These are phyloP conservation scores for Coenonympha glycerion DNA, from an alignment of 2,888 invertebrate species.

Conservation along the genomic window DNA sequence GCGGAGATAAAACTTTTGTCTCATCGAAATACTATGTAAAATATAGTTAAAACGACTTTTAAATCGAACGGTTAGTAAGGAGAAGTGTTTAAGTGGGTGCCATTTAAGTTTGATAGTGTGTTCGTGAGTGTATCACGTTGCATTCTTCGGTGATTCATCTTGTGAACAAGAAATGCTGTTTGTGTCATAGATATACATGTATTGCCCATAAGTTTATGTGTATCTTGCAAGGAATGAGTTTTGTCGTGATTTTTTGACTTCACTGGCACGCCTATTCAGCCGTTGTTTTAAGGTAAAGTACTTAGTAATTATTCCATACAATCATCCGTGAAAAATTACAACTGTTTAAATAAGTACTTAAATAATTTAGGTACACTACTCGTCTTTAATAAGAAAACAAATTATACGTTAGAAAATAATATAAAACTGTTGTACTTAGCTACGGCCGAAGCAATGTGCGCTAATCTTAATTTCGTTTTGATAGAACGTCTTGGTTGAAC, in stretches of 20 bases:
- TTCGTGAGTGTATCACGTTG: conserved; percentile 51
- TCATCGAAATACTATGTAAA: conserved; percentile 48
- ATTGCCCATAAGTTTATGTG: conserved; percentile 52
- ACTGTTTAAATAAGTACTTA: too few relatives aligned
- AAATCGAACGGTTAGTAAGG: conserved; percentile 41
- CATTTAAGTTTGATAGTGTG: conserved; percentile 44
- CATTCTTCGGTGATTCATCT: conserved; percentile 73
- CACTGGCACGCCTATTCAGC: conserved; percentile 16
- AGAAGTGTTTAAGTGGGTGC: conserved; percentile 44
- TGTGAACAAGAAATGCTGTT: conserved; percentile 62
- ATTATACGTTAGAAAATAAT: too few relatives aligned
- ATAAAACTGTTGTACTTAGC: too few relatives aligned
- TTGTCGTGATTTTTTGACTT: conserved; percentile 41
- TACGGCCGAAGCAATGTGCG: too few relatives aligned
- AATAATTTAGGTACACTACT: too few relatives aligned
- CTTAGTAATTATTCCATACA: neutral
- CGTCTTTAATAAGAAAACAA: too few relatives aligned
- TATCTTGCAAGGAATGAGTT: conserved; percentile 44
- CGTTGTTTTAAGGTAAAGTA: conserved; percentile 21
- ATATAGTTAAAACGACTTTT: conserved; percentile 45
- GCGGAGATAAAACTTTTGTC: conserved; percentile 58
- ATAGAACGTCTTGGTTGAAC: neutral
- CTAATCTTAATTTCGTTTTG: neutral
- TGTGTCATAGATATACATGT: conserved; percentile 47
- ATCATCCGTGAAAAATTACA: too few relatives aligned